Evolutionary conservation across 2,113 vertebrate species (phyloP), one percentile per base, ranked within the genome.

Genomic region (Sylvilagus bachmani): DNA sequence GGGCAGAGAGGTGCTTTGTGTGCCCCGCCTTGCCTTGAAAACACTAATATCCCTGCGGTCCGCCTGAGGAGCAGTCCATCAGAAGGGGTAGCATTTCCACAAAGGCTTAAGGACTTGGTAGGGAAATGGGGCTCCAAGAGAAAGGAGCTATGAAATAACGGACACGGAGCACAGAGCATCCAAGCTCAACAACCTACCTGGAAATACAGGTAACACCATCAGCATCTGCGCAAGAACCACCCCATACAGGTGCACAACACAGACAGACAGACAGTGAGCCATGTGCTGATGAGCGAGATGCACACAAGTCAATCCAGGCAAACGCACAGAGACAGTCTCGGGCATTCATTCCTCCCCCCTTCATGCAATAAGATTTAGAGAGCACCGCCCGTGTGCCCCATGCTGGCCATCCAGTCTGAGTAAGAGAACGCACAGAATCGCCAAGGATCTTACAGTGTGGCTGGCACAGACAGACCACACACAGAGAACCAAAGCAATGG

Each of bases 141-240:
- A 69, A 64, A 36, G 24, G 10, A 44, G 2, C 22, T 61, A 16
- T 58, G 58, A 87, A 77, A 49, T 17, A 64, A 66, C 10, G 27
- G 53, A 61, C 16, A 77, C 55, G 0, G 70, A 81, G 73, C 95
- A 98, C 97, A 98, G 99, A 98, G 12, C 69, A 11, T 58, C 29
- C 67, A 33, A 38, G 24, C 3, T 93, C 64, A 25, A 3, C 8
- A 2, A 33, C 21, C 36, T 13, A 9, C 1, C 1, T 61, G 25
- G 17, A 58, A 58, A 58, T 16, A 7, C 70, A 6, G 38, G 53
- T 7, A 22, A 74, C 3, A 27, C 67, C 44, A 62, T 33, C 2
- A 49, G 51, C 24, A 22, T 36, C 31, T 66, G n/a, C 12, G 38
- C 5, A 58, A 67, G 31, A 66, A 10, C 29, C 31, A n/a, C 31